A percentile compares a stretch with the other conserved stretches of the same genome.
Conservation (phyloP, 2,797 vertebrate species). For the Nannoperca australis region DNA sequence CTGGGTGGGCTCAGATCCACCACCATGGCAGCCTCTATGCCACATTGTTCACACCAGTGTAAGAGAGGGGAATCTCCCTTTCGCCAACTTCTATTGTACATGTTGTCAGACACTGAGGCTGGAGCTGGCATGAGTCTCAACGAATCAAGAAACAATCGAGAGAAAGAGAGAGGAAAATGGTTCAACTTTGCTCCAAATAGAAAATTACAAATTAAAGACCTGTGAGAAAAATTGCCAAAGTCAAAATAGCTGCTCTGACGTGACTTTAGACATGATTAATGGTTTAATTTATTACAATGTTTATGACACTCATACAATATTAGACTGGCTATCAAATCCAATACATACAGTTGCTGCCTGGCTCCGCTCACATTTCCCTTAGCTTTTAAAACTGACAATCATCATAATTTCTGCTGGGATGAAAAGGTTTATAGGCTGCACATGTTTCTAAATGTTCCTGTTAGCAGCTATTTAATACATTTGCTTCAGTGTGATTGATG, state of each 20-base stretch:
- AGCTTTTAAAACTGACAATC: constrained; percentile 70
- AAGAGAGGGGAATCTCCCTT: constrained; percentile 51
- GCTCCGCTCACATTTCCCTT: constrained; percentile 65
- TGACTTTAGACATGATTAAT: constrained; percentile 61
- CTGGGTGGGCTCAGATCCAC: constrained; percentile 85
- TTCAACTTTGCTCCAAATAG: constrained; percentile 12
- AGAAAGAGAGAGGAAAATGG: neutral
- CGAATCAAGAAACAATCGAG: constrained; percentile 49
- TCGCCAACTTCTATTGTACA: constrained; percentile 64
- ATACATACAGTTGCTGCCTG: constrained; percentile 50
- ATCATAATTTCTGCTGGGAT: constrained; percentile 65
- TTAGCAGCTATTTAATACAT: constrained; percentile 69
- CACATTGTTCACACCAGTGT: constrained; percentile 64
- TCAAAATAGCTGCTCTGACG: constrained; percentile 28
- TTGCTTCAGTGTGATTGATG: constrained; percentile 60
- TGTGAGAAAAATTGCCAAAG: constrained; percentile 30
- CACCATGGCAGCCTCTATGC: constrained; percentile 61
- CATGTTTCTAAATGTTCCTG: constrained; percentile 49
- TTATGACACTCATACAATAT: constrained; percentile 66
- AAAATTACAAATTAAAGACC: constrained; percentile 9
- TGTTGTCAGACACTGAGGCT: constrained; percentile 59
- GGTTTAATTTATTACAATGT: constrained; percentile 58
- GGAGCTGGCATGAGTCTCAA: constrained; percentile 46
- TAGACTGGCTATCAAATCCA: constrained; percentile 60
- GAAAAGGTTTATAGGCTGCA: constrained; percentile 65